A percentile compares a stretch with the other conserved stretches of the same genome.
Evolutionary conservation across 2,113 vertebrate species (phyloP).

Genomic region (Diadophis punctatus): DNA sequence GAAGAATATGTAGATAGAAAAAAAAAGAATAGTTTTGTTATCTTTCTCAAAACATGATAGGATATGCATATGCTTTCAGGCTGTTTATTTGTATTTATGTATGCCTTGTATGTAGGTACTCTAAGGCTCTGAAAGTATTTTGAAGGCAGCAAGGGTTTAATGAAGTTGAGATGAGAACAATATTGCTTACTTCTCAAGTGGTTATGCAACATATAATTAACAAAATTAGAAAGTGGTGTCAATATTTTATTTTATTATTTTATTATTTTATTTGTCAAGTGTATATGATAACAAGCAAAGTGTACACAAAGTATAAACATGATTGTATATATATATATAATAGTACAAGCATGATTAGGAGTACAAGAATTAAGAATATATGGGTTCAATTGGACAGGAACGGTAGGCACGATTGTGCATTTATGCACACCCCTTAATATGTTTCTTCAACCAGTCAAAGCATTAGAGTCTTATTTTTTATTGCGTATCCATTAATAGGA

Average conservation of each 20-base stretch:
- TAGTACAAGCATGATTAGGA: too few relatives aligned
- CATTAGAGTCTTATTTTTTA: neutral
- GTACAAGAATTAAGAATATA: too few relatives aligned
- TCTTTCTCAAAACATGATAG: neutral
- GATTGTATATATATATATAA: too few relatives aligned
- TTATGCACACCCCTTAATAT: too few relatives aligned
- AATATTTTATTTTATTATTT: too few relatives aligned
- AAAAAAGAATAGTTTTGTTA: neutral
- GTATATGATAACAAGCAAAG: too few relatives aligned
- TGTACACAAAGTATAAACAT: too few relatives aligned
- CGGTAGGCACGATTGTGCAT: too few relatives aligned
- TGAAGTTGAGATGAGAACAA: neutral
- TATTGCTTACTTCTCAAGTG: neutral
- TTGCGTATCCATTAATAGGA: neutral
- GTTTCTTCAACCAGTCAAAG: neutral
- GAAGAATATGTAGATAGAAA: constrained; percentile 10
- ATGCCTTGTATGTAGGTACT: too few relatives aligned
- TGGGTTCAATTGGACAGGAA: too few relatives aligned
- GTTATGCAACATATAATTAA: neutral
- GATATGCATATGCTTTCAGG: neutral
- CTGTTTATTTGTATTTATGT: neutral
- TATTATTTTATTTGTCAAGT: too few relatives aligned
- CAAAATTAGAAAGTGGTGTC: neutral
- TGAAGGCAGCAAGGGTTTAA: neutral
- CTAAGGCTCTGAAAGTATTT: neutral